Base-by-base conservation (phyloP, 2,797 vertebrate species). In the Toxotes lorentzi region DNA sequence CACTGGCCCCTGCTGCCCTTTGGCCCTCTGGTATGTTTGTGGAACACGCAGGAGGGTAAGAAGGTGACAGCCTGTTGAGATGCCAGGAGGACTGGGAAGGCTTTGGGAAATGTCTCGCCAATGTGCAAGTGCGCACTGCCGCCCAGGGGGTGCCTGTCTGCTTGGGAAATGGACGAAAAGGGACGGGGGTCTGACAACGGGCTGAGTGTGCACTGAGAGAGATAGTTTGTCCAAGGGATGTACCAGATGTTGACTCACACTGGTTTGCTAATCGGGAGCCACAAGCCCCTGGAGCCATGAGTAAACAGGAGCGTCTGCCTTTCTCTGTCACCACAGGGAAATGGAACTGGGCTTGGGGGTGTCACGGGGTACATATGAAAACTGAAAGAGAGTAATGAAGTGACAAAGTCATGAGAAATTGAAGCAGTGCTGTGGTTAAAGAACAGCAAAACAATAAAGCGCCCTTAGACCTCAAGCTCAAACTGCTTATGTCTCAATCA, bases 201-300 rank as follows among this genome's bases (percentile, higher is more conserved):
- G 80, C 86, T 32, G 78, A 92, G 87, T 93, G 91, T 90, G 85
- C 84, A 50, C 87, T 85, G 21, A 75, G 90, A 82, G 87, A 87
- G 86, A 89, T 85, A 89, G 86, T 94, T 92, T 92, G 92, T 92
- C 92, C 85, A 90, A 79, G 86, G 89, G 91, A 94, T 94, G 93
- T 94, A 91, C 90, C 90, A 89, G 90, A 91, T 95, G 93, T 95
- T 95, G 93, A 94, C 94, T 95, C 93, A 88, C 92, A 86, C 91
- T 93, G 91, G 94, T 95, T 92, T 94, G 93, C 93, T 95, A 95
- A 95, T 95, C 93, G 91, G 86, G 84, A 93, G 90, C 93, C 91
- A 88, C 92, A 93, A 93, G 92, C 86, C 89, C 90, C 85, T 87
- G 94, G 94, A 95, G 93, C 94, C 94, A 93, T 78, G 82, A 89